Conservation (phyloP, 1,140 invertebrate genomes). For the Hermatobates lingyangjiaoensis region DNA sequence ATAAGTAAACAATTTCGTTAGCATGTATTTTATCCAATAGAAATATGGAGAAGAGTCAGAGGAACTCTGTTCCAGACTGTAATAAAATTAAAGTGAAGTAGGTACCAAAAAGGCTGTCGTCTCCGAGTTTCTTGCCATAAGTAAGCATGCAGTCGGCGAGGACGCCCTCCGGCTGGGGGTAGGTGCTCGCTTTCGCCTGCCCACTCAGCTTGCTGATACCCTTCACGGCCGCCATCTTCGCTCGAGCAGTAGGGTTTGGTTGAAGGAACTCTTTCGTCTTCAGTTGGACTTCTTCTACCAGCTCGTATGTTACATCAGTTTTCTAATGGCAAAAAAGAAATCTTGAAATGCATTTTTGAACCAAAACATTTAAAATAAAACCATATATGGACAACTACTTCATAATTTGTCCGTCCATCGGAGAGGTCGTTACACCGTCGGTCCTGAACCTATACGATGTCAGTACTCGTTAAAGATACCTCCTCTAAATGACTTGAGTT, state of each 20-base stretch:
- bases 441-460: too few species aligned
- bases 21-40: not conserved
- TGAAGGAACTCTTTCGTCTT: constrained; percentile 99
- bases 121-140: constrained; percentile 89
- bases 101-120: constrained; percentile 81
- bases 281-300: constrained; percentile 85
- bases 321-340: constrained; percentile 39
- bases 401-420: too few species aligned
- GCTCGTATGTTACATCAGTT: constrained; percentile 87
- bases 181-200: constrained; percentile 77
- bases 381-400: too few species aligned
- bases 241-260: constrained; percentile 88
- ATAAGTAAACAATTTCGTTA: not conserved
- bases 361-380: too few species aligned
- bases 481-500: too few species aligned
- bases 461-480: too few species aligned
- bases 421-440: too few species aligned
- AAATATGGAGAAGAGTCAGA: too few species aligned
- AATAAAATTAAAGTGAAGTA: too few species aligned
- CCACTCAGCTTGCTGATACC: constrained; percentile 74
- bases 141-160: constrained; percentile 91
- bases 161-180: constrained; percentile 94
- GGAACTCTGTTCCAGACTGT: too few species aligned
- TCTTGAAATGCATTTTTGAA: too few species aligned
- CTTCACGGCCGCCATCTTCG: constrained; percentile 88